Evolutionary conservation across 2,888 invertebrate genomes (phyloP).

Genomic region (Megamerina dolium): DNA sequence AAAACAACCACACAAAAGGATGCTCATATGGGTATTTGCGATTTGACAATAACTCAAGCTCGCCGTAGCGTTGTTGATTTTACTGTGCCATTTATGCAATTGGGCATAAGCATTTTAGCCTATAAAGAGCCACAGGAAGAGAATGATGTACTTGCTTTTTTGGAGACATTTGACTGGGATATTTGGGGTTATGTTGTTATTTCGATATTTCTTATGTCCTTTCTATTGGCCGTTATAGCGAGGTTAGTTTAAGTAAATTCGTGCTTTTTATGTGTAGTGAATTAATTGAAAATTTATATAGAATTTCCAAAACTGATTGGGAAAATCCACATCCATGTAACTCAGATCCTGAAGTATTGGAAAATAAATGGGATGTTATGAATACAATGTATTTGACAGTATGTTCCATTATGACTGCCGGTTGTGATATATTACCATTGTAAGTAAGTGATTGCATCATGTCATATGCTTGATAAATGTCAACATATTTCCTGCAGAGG

Average conservation of each 20-base stretch:
- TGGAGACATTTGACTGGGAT: conserved; percentile 75
- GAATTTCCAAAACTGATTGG: conserved; percentile 86
- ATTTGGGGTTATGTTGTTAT: conserved; percentile 91
- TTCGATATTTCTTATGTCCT: conserved; percentile 75
- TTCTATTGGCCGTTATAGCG: conserved; percentile 74
- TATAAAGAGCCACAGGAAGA: conserved; percentile 65
- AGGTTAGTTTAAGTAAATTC: conserved; percentile 56
- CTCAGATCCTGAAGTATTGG: conserved; percentile 75
- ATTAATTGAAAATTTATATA: conserved; percentile 44
- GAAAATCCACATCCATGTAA: conserved; percentile 90
- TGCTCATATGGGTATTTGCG: conserved; percentile 93
- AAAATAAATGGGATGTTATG: conserved; percentile 80
- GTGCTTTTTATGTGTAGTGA: no score
- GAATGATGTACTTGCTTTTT: conserved; percentile 79
- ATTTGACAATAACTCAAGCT: conserved; percentile 90
- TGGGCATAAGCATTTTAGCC: conserved; percentile 86
- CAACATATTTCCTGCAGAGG: conserved; percentile 59
- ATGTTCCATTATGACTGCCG: conserved; percentile 88
- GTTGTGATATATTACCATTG: conserved; percentile 87
- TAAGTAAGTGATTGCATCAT: conserved; percentile 41
- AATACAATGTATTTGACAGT: conserved; percentile 95
- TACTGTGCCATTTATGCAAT: conserved; percentile 95
- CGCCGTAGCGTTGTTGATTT: conserved; percentile 85
- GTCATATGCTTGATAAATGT: neutral
- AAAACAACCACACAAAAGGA: conserved; percentile 61